Evolutionary conservation across 2,113 vertebrate genomes (phyloP).

Genomic region (Eira barbara): DNA sequence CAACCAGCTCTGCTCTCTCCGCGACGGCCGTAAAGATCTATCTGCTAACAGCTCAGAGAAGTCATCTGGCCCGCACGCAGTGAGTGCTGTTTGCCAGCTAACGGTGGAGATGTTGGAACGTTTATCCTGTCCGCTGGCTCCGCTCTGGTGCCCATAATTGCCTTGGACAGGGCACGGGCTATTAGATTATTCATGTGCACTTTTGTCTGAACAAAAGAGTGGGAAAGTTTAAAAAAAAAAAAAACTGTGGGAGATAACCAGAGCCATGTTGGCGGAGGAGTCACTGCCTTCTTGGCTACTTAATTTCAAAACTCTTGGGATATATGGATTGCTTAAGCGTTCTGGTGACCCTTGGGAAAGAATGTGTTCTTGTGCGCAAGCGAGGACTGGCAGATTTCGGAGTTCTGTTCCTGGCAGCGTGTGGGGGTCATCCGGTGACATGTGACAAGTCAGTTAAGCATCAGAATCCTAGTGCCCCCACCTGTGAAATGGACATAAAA

Average conservation of each 20-base stretch:
- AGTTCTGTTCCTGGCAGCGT: neutral
- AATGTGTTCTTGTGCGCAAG: neutral
- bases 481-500: conserved; percentile 31
- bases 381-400: neutral
- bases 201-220: conserved; percentile 49
- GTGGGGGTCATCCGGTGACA: neutral
- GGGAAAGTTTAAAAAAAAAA: conserved; percentile 5
- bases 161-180: neutral
- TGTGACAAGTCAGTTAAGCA: neutral
- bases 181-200: conserved; percentile 40
- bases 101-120: neutral
- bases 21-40: conserved; percentile 9
- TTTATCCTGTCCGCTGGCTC: neutral
- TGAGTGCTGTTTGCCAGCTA: neutral
- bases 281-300: conserved; percentile 46
- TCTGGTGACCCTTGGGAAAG: conserved; percentile 15
- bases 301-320: conserved; percentile 11
- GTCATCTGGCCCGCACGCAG: neutral
- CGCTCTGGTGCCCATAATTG: conserved; percentile 1
- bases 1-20: conserved; percentile 2
- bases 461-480: neutral
- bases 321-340: neutral
- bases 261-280: neutral
- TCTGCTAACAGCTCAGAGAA: neutral
- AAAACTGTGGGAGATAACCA: neutral